Conservation (phyloP, 2,113 vertebrate genomes). For the Myotis yumanensis region DNA sequence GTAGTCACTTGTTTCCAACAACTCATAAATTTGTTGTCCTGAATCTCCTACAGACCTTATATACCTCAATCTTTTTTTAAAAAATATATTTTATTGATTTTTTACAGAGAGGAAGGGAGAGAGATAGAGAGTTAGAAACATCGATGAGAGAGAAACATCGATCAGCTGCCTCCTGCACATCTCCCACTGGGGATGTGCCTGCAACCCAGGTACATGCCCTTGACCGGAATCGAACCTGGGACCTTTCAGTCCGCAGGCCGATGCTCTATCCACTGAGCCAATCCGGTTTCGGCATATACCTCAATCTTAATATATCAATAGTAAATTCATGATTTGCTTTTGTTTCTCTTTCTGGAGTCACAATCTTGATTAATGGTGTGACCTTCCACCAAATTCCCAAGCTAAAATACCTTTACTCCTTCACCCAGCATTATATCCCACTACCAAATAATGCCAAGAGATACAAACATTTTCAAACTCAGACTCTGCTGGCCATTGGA, state of each 20-base stretch:
- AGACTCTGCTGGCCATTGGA: background rate
- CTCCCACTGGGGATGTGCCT: too few species aligned
- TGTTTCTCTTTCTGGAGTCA: background rate
- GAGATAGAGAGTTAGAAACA: too few species aligned
- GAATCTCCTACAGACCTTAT: background rate
- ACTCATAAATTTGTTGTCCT: background rate
- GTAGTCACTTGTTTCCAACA: background rate
- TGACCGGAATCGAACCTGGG: too few species aligned
- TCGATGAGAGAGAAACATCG: too few species aligned
- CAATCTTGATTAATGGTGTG: background rate
- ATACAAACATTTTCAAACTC: background rate
- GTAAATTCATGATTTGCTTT: background rate
- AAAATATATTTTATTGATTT: too few species aligned
- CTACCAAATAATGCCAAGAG: background rate
- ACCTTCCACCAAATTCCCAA: background rate
- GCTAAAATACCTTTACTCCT: background rate
- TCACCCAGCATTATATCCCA: background rate
- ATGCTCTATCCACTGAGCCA: too few species aligned
- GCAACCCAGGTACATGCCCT: too few species aligned
- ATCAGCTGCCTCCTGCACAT: too few species aligned
- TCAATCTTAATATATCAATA: background rate
- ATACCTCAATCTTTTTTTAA: background rate
- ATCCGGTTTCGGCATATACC: too few species aligned
- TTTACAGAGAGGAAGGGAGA: too few species aligned
- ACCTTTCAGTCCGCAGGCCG: too few species aligned